These are phyloP conservation scores for Scatophagus argus DNA, from an alignment of 2,113 vertebrate genomes.

Conservation along the genomic window DNA sequence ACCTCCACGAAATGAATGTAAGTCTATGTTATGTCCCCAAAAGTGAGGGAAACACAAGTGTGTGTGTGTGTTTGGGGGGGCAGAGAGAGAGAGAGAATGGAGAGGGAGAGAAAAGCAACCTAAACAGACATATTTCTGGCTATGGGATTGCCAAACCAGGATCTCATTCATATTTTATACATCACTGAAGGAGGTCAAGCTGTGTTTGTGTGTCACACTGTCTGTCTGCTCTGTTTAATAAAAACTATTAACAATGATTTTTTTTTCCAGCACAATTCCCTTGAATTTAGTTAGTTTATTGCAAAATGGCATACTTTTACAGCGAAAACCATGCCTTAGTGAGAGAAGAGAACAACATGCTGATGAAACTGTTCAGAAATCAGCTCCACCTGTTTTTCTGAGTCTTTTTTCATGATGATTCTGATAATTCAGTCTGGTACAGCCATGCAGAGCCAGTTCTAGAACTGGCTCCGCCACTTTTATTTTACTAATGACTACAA, in stretches of 20 bases:
- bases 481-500: background rate
- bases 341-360: background rate
- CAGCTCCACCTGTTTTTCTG: background rate
- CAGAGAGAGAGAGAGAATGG: background rate
- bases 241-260: background rate
- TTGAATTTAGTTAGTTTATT: background rate
- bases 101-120: background rate
- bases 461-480: no score
- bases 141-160: slow-evolving; percentile 42
- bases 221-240: slow-evolving; percentile 9
- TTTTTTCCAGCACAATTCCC: background rate
- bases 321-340: background rate
- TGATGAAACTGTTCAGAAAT: background rate
- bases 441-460: background rate
- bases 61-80: background rate
- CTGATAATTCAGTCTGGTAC: background rate
- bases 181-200: slow-evolving; percentile 29
- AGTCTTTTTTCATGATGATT: background rate
- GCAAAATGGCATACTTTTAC: background rate
- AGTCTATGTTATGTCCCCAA: no score
- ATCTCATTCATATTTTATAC: slow-evolving; percentile 72
- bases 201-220: slow-evolving; percentile 29
- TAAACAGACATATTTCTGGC: slow-evolving; percentile 48
- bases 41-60: no score
- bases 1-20: no score